Conservation (phyloP, 2,113 vertebrate genomes). For the Ibidorhyncha struthersii region DNA sequence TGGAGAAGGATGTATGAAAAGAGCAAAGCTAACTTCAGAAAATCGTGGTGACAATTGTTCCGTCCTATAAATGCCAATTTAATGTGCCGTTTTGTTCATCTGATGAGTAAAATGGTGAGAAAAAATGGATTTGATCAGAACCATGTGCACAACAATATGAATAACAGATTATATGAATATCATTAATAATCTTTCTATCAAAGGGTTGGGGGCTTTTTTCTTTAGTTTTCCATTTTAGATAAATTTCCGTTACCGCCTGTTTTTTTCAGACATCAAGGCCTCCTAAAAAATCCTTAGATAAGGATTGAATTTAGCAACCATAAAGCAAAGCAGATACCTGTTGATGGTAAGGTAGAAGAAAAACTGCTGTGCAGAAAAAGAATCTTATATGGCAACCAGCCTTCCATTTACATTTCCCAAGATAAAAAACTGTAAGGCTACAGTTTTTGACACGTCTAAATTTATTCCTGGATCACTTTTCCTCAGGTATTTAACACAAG, state of each 20-base stretch:
- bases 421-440: not conserved
- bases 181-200: constrained; percentile 13
- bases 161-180: constrained; percentile 20
- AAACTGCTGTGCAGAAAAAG: not conserved
- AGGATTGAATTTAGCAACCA: not conserved
- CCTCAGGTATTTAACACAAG: not conserved
- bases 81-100: constrained; percentile 33
- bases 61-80: constrained; percentile 59
- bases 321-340: not conserved
- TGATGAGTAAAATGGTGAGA: constrained; percentile 30
- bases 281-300: not conserved
- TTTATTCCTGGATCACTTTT: not conserved
- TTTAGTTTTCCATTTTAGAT: not conserved
- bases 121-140: constrained; percentile 63
- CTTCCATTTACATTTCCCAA: not conserved
- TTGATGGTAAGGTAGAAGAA: not conserved
- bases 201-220: not conserved
- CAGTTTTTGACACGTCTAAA: not conserved
- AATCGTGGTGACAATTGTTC: constrained; percentile 55
- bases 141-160: constrained; percentile 50
- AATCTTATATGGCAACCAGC: not conserved
- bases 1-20: constrained; percentile 55
- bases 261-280: not conserved
- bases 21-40: constrained; percentile 61
- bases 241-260: not conserved